phyloP scores from a whole-genome alignment of 2,797 vertebrate species.

The Sebastes matsubarae region DNA sequence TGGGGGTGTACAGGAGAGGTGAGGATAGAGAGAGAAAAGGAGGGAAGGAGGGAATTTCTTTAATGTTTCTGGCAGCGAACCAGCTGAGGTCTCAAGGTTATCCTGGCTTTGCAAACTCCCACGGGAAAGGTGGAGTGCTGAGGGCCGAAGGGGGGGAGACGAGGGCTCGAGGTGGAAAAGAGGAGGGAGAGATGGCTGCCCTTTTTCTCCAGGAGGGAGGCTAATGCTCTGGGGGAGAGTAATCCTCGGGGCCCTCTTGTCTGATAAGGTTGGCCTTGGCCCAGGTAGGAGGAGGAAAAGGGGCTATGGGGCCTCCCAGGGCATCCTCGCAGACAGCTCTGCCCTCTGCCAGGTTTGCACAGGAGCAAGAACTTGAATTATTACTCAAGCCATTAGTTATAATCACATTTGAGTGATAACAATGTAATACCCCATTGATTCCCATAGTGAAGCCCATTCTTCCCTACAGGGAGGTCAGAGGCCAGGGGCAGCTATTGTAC shows the following conservation, averaged over 20 bases:
- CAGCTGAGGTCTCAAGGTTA: slow-evolving; percentile 91
- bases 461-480: slow-evolving; percentile 40
- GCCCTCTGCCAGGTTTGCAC: slow-evolving; percentile 51
- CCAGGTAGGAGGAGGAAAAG: slow-evolving; percentile 67
- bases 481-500: slow-evolving; percentile 37
- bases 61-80: slow-evolving; percentile 89
- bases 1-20: slow-evolving; percentile 68
- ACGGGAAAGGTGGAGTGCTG: slow-evolving; percentile 90
- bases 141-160: slow-evolving; percentile 67
- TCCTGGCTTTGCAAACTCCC: slow-evolving; percentile 89
- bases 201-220: slow-evolving; percentile 79
- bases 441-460: slow-evolving; percentile 7
- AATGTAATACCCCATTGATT: slow-evolving; percentile 36
- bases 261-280: slow-evolving; percentile 69
- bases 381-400: slow-evolving; percentile 51
- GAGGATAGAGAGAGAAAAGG: slow-evolving; percentile 75
- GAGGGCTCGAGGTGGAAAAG: slow-evolving; percentile 72
- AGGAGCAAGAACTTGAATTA: slow-evolving; percentile 48
- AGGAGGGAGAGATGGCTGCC: slow-evolving; percentile 74
- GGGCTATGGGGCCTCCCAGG: slow-evolving; percentile 68
- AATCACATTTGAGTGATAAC: slow-evolving; percentile 54
- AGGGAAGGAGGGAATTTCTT: slow-evolving; percentile 77
- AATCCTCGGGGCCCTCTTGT: slow-evolving; percentile 70
- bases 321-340: slow-evolving; percentile 49
- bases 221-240: slow-evolving; percentile 70